phyloP scores from a whole-genome alignment of 2,888 invertebrate genomes.

The Zygogramma bicolorata region DNA sequence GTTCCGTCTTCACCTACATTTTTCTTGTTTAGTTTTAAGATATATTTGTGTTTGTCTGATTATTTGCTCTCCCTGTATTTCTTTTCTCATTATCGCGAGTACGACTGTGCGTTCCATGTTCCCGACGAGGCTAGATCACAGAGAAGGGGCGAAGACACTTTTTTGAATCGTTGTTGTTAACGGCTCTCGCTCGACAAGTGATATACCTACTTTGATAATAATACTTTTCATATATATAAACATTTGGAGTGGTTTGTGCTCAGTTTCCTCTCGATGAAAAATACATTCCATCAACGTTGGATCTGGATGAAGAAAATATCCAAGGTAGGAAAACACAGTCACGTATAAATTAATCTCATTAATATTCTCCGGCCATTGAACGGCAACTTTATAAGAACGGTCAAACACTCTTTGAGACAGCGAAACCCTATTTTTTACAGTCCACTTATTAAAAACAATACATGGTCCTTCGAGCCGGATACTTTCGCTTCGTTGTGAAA shows the following conservation, averaged over 20 bases:
- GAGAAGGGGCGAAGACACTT: too few species aligned
- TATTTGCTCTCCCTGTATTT: not conserved
- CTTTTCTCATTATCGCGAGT: not conserved
- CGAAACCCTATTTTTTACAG: not conserved
- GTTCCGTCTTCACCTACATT: not conserved
- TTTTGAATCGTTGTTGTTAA: too few species aligned
- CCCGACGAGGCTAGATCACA: too few species aligned
- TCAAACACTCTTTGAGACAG: not conserved
- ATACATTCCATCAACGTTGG: too few species aligned
- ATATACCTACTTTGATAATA: too few species aligned
- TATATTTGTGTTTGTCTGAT: not conserved
- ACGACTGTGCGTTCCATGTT: not conserved
- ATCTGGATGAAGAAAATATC: not conserved
- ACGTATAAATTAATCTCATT: too few species aligned
- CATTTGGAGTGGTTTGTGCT: too few species aligned
- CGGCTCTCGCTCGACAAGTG: too few species aligned
- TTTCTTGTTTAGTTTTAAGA: not conserved
- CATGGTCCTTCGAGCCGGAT: not conserved
- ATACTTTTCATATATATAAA: too few species aligned
- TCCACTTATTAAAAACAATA: not conserved
- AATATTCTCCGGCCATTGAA: not conserved
- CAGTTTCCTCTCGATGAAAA: too few species aligned
- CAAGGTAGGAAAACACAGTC: not conserved
- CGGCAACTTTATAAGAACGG: not conserved
- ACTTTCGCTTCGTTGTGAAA: not conserved